These are phyloP conservation scores for Drosophila peninsularis DNA, from an alignment of 2,888 invertebrate species.

Conservation along the genomic window DNA sequence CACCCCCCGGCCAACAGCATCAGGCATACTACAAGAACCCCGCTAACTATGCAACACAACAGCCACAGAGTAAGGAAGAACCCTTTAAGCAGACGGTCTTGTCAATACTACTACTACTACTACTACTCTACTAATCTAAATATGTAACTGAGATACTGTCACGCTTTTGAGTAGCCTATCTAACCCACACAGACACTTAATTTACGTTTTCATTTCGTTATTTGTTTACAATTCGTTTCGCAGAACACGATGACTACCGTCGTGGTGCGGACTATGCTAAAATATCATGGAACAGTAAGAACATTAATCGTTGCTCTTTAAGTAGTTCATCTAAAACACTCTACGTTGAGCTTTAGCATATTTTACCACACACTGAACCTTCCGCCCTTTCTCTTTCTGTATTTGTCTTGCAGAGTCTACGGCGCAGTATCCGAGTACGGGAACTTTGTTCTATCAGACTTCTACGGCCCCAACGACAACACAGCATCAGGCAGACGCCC, in stretches of 20 bases:
- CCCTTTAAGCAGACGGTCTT: not conserved
- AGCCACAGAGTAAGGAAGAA: conserved; percentile 82
- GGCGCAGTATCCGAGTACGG: conserved; percentile 85
- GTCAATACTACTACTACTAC: not conserved
- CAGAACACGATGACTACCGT: conserved; percentile 92
- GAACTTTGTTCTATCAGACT: conserved; percentile 86
- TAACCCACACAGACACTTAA: conserved; percentile 68
- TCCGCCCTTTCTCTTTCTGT: not conserved
- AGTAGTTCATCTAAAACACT: conserved; percentile 34
- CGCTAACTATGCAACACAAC: conserved; percentile 77
- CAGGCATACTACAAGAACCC: conserved; percentile 83
- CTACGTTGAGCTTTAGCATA: conserved; percentile 5
- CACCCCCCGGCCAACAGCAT: conserved; percentile 85
- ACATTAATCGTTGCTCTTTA: conserved; percentile 37
- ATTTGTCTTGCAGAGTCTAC: conserved; percentile 84
- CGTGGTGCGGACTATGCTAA: conserved; percentile 92
- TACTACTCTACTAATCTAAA: conserved; percentile 9
- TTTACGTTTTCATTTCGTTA: conserved; percentile 79
- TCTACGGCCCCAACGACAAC: conserved; percentile 84
- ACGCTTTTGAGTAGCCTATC: conserved; percentile 34
- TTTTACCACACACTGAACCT: not conserved
- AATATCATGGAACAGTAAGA: conserved; percentile 94
- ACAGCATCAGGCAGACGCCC: conserved; percentile 82
- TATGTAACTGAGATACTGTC: conserved; percentile 8
- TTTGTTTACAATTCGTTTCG: conserved; percentile 76